Conservation (phyloP, 2,113 vertebrate genomes). For the Charina bottae region DNA sequence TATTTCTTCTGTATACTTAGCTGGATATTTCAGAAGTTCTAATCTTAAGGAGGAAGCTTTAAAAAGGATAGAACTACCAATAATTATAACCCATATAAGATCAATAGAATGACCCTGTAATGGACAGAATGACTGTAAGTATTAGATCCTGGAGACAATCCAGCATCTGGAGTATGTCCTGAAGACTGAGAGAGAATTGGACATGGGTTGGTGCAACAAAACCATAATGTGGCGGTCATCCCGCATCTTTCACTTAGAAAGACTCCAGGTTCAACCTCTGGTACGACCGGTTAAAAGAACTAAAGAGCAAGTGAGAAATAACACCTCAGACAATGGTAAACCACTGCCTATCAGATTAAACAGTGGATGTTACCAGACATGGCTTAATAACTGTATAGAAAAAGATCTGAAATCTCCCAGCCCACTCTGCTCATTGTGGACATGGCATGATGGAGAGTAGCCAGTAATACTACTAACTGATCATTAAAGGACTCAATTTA, state of each 20-base stretch:
- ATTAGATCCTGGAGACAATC: too few relatives aligned
- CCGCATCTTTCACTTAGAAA: neutral
- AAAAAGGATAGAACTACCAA: too few relatives aligned
- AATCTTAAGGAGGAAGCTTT: too few relatives aligned
- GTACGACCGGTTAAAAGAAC: neutral
- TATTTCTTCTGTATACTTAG: too few relatives aligned
- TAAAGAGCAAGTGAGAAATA: neutral
- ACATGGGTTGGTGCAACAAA: neutral
- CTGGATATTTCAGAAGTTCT: too few relatives aligned
- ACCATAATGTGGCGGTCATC: neutral
- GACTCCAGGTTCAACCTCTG: neutral
- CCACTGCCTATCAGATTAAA: neutral
- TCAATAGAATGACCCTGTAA: too few relatives aligned
- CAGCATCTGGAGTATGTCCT: too few relatives aligned
- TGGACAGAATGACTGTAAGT: too few relatives aligned
- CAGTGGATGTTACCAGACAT: neutral
- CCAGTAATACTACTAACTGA: neutral
- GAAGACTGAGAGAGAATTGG: too few relatives aligned
- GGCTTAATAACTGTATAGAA: too few relatives aligned
- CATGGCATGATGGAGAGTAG: neutral
- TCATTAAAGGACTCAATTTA: neutral
- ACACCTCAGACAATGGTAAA: neutral
- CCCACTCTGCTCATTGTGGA: neutral
- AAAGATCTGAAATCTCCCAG: neutral
- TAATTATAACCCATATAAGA: too few relatives aligned